A percentile compares a stretch with the other conserved stretches of the same genome.
Evolutionary conservation across 2,888 invertebrate species (phyloP).

Genomic region (Ophion costatus): DNA sequence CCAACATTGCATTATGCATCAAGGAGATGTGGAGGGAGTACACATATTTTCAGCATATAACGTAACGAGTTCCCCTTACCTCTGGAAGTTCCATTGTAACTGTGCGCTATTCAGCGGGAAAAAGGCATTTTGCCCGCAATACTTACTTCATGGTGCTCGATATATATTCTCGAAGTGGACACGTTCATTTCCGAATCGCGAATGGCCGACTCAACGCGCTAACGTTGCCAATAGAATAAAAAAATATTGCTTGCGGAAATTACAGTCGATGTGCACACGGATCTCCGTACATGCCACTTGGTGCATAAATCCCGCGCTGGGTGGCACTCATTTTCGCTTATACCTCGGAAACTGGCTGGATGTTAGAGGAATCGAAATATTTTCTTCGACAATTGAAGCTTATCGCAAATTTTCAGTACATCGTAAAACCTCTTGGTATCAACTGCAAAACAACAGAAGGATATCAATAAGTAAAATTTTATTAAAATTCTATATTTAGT

Average conservation of each 20-base stretch:
- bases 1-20: too few relatives aligned
- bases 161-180: constrained; percentile 75
- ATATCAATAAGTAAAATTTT: too few relatives aligned
- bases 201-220: constrained; percentile 28
- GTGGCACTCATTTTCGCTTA: not conserved
- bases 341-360: too few relatives aligned
- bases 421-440: too few relatives aligned
- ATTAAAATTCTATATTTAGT: too few relatives aligned
- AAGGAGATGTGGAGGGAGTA: not conserved
- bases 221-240: not conserved
- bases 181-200: constrained; percentile 75
- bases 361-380: too few relatives aligned
- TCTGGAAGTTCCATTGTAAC: constrained; percentile 52
- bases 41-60: constrained; percentile 4
- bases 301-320: not conserved
- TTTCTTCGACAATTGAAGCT: too few relatives aligned
- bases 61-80: constrained; percentile 5
- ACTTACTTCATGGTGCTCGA: constrained; percentile 52
- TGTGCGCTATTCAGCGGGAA: constrained; percentile 42
- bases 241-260: constrained; percentile 20
- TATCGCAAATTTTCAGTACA: too few relatives aligned
- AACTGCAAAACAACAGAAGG: too few relatives aligned
- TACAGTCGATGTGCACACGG: not conserved
- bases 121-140: constrained; percentile 33
- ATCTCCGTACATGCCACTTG: not conserved